Conservation (phyloP, 2,113 vertebrate species). For the Psilopsiagon aurifrons region DNA sequence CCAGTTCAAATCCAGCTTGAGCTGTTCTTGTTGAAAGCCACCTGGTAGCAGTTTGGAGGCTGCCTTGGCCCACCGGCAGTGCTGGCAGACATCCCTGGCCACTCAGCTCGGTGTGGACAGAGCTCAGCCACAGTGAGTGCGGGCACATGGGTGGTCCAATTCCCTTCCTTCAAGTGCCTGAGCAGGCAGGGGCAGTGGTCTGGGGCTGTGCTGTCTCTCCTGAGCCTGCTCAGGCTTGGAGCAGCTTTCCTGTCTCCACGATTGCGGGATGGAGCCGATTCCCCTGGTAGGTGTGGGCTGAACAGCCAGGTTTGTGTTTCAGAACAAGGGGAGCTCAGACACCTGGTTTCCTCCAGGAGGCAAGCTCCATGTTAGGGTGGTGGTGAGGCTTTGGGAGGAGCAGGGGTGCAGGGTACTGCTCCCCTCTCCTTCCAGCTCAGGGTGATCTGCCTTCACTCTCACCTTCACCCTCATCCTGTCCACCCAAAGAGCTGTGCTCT, state of each 20-base stretch:
- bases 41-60: constrained; percentile 29
- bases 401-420: background rate
- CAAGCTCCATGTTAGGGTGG: background rate
- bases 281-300: background rate
- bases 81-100: background rate
- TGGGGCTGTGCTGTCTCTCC: background rate
- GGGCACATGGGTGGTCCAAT: background rate
- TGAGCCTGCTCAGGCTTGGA: background rate
- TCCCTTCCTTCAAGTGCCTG: background rate
- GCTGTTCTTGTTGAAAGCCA: constrained; percentile 32
- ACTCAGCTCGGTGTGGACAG: fast-evolving
- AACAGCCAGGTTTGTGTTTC: background rate
- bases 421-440: background rate
- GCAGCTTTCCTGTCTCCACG: background rate
- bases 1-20: background rate
- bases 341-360: background rate
- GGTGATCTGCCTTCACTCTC: background rate
- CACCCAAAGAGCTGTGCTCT: background rate
- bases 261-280: background rate
- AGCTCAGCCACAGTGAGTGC: fast-evolving
- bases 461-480: background rate
- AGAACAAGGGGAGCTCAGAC: background rate
- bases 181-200: background rate
- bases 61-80: background rate
- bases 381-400: background rate